Conservation (phyloP, 2,113 vertebrate species). For the Hyla sarda region DNA sequence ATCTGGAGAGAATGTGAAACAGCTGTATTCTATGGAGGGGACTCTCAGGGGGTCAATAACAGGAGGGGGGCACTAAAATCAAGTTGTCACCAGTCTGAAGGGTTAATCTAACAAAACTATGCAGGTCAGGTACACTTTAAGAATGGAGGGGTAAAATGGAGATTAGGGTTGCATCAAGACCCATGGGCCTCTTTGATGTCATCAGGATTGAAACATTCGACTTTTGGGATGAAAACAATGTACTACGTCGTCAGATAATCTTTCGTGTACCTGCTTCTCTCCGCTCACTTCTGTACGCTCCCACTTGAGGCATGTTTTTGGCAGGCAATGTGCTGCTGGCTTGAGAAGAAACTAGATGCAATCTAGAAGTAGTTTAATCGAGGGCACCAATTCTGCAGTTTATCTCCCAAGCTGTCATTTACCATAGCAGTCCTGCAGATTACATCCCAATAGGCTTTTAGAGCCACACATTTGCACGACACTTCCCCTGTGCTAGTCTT, state of each 20-base stretch:
- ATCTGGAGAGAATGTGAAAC: no score
- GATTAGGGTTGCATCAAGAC: not conserved
- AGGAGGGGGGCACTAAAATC: no score
- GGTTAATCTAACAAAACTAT: no score
- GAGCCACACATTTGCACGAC: conserved; percentile 14
- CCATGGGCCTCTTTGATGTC: not conserved
- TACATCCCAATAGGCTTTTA: conserved; percentile 22
- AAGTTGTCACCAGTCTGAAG: no score
- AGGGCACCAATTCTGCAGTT: conserved; percentile 27
- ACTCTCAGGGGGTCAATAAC: no score
- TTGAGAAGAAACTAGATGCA: conserved; percentile 4
- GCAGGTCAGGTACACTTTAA: no score
- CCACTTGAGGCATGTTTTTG: not conserved
- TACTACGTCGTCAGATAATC: not conserved
- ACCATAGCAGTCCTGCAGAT: conserved; percentile 6
- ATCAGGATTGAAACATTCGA: not conserved
- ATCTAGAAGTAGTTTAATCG: conserved; percentile 10
- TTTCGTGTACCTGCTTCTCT: not conserved
- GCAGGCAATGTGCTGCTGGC: not conserved
- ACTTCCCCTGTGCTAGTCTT: not conserved
- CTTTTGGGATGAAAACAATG: not conserved
- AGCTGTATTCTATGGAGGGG: no score
- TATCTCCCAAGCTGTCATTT: conserved; percentile 52
- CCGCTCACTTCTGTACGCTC: not conserved
- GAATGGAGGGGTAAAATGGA: not conserved